A percentile compares a stretch with the other conserved stretches of the same genome.
Conservation (phyloP, 2,888 invertebrate genomes). For the Theodoxus fluviatilis region DNA sequence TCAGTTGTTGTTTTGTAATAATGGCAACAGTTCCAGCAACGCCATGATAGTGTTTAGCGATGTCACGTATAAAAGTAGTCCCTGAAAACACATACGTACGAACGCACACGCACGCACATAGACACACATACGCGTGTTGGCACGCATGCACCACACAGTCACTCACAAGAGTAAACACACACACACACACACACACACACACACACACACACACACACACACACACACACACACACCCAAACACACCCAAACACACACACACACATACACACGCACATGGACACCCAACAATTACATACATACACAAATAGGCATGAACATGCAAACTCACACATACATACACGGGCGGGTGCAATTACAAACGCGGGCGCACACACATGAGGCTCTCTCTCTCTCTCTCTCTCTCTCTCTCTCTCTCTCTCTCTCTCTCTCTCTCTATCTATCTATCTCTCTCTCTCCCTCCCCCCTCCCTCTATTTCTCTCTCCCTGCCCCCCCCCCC, state of each 20-base stretch:
- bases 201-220: slow-evolving; percentile 1
- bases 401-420: background rate
- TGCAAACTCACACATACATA: background rate
- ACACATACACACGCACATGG: background rate
- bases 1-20: too few species aligned
- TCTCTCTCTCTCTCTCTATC: background rate
- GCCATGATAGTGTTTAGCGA: too few species aligned
- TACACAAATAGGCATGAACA: background rate
- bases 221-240: background rate
- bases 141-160: background rate
- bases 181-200: slow-evolving; percentile 18
- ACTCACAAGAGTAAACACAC: background rate
- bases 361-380: background rate
- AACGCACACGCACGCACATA: too few species aligned
- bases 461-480: background rate
- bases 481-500: background rate
- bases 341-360: background rate
- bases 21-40: too few species aligned
- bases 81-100: too few species aligned
- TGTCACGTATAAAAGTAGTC: too few species aligned
- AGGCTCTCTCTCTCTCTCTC: background rate
- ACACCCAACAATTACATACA: background rate
- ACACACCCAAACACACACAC: background rate
- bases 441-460: background rate
- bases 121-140: too few species aligned